These are phyloP conservation scores for Pseudochaenichthys georgianus DNA, from an alignment of 2,797 vertebrate genomes.

Conservation along the genomic window DNA sequence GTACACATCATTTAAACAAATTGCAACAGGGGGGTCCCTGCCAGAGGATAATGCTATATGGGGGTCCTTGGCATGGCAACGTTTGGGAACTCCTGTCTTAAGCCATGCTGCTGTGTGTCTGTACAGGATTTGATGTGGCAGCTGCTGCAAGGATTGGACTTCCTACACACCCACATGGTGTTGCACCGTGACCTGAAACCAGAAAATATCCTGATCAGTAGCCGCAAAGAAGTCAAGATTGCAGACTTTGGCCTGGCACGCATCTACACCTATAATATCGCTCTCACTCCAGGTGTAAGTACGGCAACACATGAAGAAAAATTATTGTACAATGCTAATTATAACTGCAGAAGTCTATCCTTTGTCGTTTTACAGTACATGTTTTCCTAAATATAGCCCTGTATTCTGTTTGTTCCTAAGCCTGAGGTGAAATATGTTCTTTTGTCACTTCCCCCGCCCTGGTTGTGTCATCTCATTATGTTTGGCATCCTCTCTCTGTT, in stretches of 20 bases:
- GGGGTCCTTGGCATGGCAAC: no score
- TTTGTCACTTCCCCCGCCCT: neutral
- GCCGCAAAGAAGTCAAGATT: conserved; percentile 84
- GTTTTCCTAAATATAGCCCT: neutral
- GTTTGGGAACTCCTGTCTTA: no score
- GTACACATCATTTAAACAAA: no score
- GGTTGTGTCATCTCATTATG: neutral
- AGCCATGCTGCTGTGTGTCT: conserved; percentile 22
- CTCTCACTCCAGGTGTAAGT: conserved; percentile 85
- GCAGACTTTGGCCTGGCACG: conserved; percentile 87
- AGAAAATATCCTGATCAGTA: conserved; percentile 85
- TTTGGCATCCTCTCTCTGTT: neutral
- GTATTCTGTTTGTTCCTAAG: neutral
- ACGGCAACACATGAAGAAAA: neutral
- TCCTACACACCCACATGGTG: conserved; percentile 84
- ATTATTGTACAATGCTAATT: no score
- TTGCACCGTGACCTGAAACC: conserved; percentile 88
- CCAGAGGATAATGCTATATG: no score
- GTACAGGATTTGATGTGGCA: conserved; percentile 83
- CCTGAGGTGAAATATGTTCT: conserved; percentile 10
- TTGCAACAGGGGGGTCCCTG: no score
- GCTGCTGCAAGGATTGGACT: conserved; percentile 85
- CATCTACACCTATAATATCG: conserved; percentile 82
- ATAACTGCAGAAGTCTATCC: neutral
- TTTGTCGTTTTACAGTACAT: neutral